Conservation (phyloP, 2,797 vertebrate species). For the Natrix natrix region DNA sequence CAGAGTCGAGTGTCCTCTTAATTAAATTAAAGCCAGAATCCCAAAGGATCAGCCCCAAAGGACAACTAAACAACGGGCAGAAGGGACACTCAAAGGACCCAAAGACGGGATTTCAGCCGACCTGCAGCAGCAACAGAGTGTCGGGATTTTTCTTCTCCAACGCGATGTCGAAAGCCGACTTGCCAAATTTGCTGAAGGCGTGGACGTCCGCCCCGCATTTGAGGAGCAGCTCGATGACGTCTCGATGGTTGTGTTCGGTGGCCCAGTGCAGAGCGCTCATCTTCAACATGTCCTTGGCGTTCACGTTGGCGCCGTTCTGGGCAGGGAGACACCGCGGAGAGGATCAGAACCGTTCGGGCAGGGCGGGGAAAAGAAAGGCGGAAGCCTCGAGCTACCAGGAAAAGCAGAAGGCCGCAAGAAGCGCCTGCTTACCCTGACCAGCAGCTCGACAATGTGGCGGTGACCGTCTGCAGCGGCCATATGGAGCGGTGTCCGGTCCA, state of each 20-base stretch:
- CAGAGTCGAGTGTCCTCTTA: no score
- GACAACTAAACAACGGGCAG: neutral
- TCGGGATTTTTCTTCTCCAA: constrained; percentile 85
- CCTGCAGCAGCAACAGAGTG: constrained; percentile 88
- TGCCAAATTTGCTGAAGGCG: constrained; percentile 89
- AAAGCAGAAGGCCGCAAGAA: neutral
- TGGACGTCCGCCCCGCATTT: constrained; percentile 85
- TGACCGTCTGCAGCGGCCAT: constrained; percentile 91
- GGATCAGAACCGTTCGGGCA: neutral
- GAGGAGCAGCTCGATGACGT: constrained; percentile 80
- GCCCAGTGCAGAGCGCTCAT: constrained; percentile 95
- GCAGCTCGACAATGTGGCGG: constrained; percentile 83
- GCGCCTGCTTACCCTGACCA: constrained; percentile 77
- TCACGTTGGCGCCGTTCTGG: constrained; percentile 89
- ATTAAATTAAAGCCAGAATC: neutral
- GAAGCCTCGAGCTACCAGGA: neutral
- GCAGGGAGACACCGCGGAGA: rapidly evolving
- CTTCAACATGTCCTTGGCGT: constrained; percentile 93
- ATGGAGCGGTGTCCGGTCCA: constrained; percentile 91
- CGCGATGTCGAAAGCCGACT: constrained; percentile 88
- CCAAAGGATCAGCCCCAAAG: neutral
- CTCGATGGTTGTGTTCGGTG: constrained; percentile 81
- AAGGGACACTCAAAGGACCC: neutral
- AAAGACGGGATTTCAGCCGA: constrained; percentile 16
- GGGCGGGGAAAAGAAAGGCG: no score